Percentiles rank a stretch among this genome's conserved stretches.
These are phyloP conservation scores for Ginglymostoma cirratum DNA, from an alignment of 2,113 vertebrate genomes.

Conservation along the genomic window DNA sequence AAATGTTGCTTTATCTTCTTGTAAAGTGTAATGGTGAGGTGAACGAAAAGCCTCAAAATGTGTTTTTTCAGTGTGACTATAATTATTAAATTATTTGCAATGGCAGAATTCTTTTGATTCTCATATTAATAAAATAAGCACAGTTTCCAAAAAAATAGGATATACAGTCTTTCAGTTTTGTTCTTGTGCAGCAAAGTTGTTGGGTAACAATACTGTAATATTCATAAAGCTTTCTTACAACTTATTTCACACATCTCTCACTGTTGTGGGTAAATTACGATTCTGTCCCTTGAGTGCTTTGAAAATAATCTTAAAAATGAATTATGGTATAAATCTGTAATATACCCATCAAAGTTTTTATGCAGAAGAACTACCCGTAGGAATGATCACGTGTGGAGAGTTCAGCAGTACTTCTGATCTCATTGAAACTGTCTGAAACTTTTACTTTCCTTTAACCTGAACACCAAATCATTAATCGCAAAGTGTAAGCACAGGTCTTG, in stretches of 20 bases:
- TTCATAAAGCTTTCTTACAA: background rate
- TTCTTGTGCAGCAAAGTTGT: background rate
- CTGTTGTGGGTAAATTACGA: background rate
- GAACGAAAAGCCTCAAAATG: too few relatives aligned
- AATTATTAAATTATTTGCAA: slow-evolving; percentile 4
- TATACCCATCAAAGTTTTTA: background rate
- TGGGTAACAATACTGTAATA: background rate
- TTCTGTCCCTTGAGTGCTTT: background rate
- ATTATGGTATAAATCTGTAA: background rate
- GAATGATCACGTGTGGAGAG: background rate
- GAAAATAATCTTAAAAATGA: background rate
- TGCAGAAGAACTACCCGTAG: background rate
- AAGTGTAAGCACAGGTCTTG: background rate
- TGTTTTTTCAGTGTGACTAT: background rate
- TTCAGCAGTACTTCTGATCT: background rate
- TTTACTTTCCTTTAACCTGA: background rate
- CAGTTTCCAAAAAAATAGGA: background rate
- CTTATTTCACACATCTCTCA: background rate
- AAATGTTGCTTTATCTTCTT: too few relatives aligned
- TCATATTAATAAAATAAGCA: background rate
- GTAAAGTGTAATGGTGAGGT: too few relatives aligned
- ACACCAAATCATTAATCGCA: background rate
- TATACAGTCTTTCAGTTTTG: background rate
- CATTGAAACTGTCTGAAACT: background rate
- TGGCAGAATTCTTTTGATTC: background rate